Evolutionary conservation across 2,797 vertebrate species (phyloP).

Genomic region (Loris lydekkerianus): DNA sequence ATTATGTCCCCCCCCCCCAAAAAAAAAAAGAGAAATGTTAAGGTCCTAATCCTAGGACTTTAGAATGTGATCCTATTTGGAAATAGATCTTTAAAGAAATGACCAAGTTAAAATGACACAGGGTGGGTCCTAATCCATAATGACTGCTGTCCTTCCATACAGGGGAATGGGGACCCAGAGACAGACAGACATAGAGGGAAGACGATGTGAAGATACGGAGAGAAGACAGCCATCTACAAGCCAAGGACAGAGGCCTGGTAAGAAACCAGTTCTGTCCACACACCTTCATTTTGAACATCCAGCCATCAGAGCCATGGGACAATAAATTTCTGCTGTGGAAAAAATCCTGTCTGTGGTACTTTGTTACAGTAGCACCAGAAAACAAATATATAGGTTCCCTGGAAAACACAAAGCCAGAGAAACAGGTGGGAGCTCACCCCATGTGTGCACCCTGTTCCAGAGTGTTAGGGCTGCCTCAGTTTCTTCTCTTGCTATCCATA

Average conservation of each 20-base stretch:
- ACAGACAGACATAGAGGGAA: not conserved
- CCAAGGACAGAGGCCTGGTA: not conserved
- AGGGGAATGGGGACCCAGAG: too few species aligned
- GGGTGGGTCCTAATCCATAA: not conserved
- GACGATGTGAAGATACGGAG: too few species aligned
- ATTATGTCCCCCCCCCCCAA: not conserved
- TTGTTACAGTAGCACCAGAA: not conserved
- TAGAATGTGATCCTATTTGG: not conserved
- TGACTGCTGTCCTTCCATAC: not conserved
- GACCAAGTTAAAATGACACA: not conserved
- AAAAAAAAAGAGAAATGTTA: not conserved
- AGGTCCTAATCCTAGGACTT: not conserved
- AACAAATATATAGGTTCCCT: not conserved
- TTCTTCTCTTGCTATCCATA: not conserved
- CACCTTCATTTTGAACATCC: not conserved
- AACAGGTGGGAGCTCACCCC: not conserved
- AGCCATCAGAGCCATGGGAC: not conserved
- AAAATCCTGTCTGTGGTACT: not conserved
- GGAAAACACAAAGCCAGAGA: not conserved
- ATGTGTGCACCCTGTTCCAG: not conserved
- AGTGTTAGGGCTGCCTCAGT: not conserved
- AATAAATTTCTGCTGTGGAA: too few species aligned
- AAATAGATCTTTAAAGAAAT: not conserved
- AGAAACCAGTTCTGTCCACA: not conserved
- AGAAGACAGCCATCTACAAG: rapidly evolving